Evolutionary conservation across 2,888 invertebrate genomes (phyloP).

Genomic region (Willowsia nigromaculata): DNA sequence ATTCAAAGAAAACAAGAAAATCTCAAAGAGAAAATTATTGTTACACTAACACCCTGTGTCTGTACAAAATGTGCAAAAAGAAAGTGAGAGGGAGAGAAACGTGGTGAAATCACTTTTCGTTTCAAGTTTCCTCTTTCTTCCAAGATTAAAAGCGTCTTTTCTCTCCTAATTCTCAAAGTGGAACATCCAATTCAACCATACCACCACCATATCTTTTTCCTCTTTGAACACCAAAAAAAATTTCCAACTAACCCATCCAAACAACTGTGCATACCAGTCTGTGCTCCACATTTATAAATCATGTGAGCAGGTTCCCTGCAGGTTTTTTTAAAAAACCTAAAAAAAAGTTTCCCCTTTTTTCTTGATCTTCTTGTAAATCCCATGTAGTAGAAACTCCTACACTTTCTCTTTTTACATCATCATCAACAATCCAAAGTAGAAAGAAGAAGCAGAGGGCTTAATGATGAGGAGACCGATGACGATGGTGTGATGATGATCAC

Average conservation of each 20-base stretch:
- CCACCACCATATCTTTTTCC: neutral
- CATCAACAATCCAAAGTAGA: neutral
- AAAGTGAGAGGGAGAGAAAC: neutral
- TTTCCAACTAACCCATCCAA: neutral
- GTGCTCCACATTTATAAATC: neutral
- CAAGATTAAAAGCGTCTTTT: slow-evolving; percentile 3
- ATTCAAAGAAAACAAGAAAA: neutral
- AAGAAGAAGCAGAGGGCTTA: neutral
- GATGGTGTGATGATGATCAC: neutral
- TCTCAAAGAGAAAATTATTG: neutral
- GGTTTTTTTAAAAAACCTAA: neutral
- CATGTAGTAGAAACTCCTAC: neutral
- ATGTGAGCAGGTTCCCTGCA: neutral
- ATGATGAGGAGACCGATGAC: neutral
- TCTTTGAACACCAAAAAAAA: neutral
- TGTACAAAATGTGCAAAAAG: neutral
- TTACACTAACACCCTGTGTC: too few relatives aligned
- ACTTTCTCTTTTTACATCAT: neutral
- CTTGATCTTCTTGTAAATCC: neutral
- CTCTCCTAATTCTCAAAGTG: neutral
- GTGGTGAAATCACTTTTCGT: neutral
- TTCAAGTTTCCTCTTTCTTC: neutral
- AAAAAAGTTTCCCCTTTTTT: neutral
- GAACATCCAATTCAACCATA: neutral
- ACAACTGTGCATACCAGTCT: neutral